Evolutionary conservation across 2,113 vertebrate genomes (phyloP).

Genomic region (Scatophagus argus): DNA sequence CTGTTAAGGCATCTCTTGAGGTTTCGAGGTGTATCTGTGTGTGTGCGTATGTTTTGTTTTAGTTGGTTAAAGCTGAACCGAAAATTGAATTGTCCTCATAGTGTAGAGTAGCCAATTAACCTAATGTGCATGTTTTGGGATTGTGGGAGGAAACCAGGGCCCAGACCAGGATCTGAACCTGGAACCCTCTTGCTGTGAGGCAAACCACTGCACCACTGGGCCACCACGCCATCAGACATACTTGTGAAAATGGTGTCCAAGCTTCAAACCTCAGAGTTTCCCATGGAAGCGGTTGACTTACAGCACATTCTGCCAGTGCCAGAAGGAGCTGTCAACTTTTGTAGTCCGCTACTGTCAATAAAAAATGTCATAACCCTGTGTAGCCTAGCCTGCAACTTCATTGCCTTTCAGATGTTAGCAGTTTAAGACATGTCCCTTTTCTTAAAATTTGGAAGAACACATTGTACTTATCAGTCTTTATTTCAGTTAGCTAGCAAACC

Average conservation of each 20-base stretch:
- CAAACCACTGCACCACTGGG: too few species aligned
- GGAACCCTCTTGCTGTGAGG: too few species aligned
- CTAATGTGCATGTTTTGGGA: too few species aligned
- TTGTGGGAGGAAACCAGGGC: too few species aligned
- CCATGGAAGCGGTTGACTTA: not conserved
- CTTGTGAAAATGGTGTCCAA: not conserved
- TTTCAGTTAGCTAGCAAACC: not conserved
- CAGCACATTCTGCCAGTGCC: too few species aligned
- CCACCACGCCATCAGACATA: not conserved
- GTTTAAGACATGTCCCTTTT: not conserved
- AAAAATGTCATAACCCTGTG: not conserved
- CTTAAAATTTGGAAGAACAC: not conserved
- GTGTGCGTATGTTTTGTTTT: not conserved
- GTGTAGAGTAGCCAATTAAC: too few species aligned
- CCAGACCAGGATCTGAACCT: too few species aligned
- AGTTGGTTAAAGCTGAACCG: not conserved
- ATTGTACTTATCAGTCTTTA: not conserved
- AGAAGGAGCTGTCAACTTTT: not conserved
- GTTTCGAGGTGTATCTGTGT: not conserved
- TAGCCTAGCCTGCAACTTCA: too few species aligned
- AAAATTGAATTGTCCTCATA: not conserved
- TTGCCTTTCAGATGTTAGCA: not conserved
- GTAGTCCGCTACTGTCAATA: not conserved
- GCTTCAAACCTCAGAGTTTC: not conserved
- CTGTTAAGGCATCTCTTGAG: constrained; percentile 28